A percentile compares a stretch with the other conserved stretches of the same genome.
Evolutionary conservation across 2,797 vertebrate genomes (phyloP).

Genomic region (Spatula clypeata): DNA sequence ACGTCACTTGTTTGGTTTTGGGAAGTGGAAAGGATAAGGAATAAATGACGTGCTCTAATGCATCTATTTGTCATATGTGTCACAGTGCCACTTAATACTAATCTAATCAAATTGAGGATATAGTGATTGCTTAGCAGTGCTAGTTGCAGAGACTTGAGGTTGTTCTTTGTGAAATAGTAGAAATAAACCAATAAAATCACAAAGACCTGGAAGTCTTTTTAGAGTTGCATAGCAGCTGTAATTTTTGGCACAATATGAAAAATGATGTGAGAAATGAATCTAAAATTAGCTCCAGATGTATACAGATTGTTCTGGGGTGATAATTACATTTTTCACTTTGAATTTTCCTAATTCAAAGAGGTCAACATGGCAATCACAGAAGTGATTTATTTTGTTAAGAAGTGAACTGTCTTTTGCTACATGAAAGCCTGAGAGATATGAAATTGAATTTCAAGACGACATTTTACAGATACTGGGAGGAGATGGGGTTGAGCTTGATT

Average conservation of each 20-base stretch:
- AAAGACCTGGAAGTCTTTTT: conserved; percentile 70
- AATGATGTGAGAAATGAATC: conserved; percentile 83
- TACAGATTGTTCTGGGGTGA: conserved; percentile 84
- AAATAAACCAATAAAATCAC: conserved; percentile 63
- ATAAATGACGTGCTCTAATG: conserved; percentile 92
- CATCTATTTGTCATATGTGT: conserved; percentile 94
- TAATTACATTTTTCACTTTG: conserved; percentile 89
- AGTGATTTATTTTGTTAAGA: conserved; percentile 95
- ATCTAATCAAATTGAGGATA: conserved; percentile 92
- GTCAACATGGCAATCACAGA: conserved; percentile 86
- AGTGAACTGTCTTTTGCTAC: conserved; percentile 91
- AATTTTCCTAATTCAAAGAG: conserved; percentile 90
- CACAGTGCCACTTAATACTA: conserved; percentile 93
- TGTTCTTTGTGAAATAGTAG: conserved; percentile 63
- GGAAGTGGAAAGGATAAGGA: conserved; percentile 73
- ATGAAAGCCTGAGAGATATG: conserved; percentile 88
- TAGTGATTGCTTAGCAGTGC: conserved; percentile 80
- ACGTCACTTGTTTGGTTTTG: conserved; percentile 60
- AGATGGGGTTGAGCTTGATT: conserved; percentile 85
- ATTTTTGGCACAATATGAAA: conserved; percentile 83
- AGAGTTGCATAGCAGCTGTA: conserved; percentile 74
- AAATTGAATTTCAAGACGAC: conserved; percentile 89
- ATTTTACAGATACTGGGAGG: conserved; percentile 87
- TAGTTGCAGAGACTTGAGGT: conserved; percentile 42
- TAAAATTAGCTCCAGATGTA: conserved; percentile 87